Percentiles rank a stretch among this genome's conserved stretches.
These are phyloP conservation scores for Gortyna flavago DNA, from an alignment of 2,888 invertebrate genomes.

Conservation along the genomic window DNA sequence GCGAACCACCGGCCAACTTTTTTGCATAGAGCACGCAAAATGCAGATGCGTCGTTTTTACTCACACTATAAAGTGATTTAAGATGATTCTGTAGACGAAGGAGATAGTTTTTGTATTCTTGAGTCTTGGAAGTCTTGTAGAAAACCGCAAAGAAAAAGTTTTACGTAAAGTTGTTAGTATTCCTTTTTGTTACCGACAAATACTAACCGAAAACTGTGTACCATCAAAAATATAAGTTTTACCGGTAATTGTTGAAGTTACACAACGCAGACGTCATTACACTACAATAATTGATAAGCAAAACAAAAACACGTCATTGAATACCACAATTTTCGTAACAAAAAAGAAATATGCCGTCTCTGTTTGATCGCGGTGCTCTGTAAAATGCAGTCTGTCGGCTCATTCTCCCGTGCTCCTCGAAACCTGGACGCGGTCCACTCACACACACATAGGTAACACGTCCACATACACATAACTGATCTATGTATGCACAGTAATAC, in stretches of 20 bases:
- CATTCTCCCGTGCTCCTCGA: slow-evolving; percentile 83
- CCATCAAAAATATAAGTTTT: background rate
- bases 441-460: slow-evolving; percentile 74
- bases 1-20: slow-evolving; percentile 86
- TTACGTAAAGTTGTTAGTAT: background rate
- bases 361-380: slow-evolving; percentile 68
- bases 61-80: slow-evolving; percentile 12
- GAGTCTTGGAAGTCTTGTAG: background rate
- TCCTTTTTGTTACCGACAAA: background rate
- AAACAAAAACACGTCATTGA: slow-evolving; percentile 4
- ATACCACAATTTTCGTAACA: background rate
- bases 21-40: slow-evolving; percentile 81
- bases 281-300: slow-evolving; percentile 8
- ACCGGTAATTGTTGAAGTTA: background rate
- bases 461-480: slow-evolving; percentile 61
- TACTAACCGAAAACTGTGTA: background rate
- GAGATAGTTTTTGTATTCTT: background rate
- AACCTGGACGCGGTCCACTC: slow-evolving; percentile 88
- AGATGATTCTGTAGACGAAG: background rate
- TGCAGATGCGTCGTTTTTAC: slow-evolving; percentile 72
- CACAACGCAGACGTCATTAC: background rate
- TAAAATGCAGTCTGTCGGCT: slow-evolving; percentile 78
- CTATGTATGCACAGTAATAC: slow-evolving; percentile 72
- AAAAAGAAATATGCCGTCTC: slow-evolving; percentile 60
- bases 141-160: background rate